Evolutionary conservation across 1,140 invertebrate genomes (phyloP), one percentile per base, ranked within the genome.

Genomic region (Sycophaga agraensis): DNA sequence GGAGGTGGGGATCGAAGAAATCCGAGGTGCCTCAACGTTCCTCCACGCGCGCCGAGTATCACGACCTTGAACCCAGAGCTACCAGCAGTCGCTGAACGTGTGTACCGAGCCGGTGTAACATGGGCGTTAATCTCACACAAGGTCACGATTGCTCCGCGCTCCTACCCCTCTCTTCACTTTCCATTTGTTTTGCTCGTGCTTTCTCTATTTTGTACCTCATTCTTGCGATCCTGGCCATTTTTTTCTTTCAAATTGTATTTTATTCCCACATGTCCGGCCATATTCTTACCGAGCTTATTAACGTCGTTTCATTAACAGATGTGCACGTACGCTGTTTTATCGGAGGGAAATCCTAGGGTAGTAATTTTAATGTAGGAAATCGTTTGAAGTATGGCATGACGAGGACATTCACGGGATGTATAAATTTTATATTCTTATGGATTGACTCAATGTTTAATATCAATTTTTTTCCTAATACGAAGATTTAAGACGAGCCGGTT

Each of bases 11-110:
- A 61, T 54, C 49, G n/a, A 19, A 62, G 51, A 49, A 56, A 56
- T 49, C 28, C 50, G 48, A 53, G 48, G 3, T 21, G 42, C 16
- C 6, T 21, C 14, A 37, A 61, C 37, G 50, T 40, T 46, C 42
- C 21, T 61, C 26, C n/a, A n/a, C n/a, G n/a, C n/a, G n/a, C n/a
- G 28, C 4, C 16, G 39, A 22, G 0, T 22, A 45, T 37, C 16
- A 46, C 66, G 70, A 71, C 73, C 72, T 76, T 76, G 73, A 76
- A 76, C 72, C 67, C 69, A 61, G 56, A 34, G 67, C 65, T 66
- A 67, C 63, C 55, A 65, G 70, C 66, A 66, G 14, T n/a, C 53
- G 60, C 61, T 64, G 66, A 62, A 68, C 60, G 61, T 56, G 58
- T 60, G 46, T 21, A 61, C 48, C 64, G 40, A 53, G 48, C 69